Percentiles rank a stretch among this genome's conserved stretches.
Conservation (phyloP, 2,888 invertebrate species). For the Fragum fragum region DNA sequence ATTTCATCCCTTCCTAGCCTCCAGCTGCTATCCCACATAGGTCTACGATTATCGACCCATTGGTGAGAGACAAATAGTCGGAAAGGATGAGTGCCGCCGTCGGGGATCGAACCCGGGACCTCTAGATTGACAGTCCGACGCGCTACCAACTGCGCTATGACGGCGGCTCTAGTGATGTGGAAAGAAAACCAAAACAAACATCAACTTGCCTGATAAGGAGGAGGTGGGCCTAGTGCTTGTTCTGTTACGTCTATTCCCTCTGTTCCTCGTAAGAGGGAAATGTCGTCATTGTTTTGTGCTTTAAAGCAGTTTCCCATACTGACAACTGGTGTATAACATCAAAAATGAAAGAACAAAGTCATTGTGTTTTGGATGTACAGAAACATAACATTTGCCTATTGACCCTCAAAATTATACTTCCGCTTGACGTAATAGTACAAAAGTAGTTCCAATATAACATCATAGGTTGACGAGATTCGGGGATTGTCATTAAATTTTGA, state of each 20-base stretch:
- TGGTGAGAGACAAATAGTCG: too few species aligned
- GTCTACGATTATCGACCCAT: too few species aligned
- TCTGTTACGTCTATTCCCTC: conserved; percentile 77
- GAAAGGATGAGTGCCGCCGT: too few species aligned
- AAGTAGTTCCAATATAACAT: conserved; percentile 40
- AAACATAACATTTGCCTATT: conserved; percentile 55
- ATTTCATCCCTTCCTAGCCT: too few species aligned
- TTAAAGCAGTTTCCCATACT: conserved; percentile 88
- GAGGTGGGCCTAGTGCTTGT: conserved; percentile 86
- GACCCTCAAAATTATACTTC: conserved; percentile 39
- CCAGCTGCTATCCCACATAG: too few species aligned
- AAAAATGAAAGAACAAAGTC: conserved; percentile 30
- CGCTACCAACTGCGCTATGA: too few species aligned
- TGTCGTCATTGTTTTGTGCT: conserved; percentile 87
- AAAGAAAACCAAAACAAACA: conserved; percentile 41
- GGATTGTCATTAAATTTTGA: too few species aligned
- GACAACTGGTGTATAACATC: background rate
- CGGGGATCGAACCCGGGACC: too few species aligned
- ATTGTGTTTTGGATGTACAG: conserved; percentile 33
- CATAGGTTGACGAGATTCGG: too few species aligned
- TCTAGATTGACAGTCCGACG: too few species aligned
- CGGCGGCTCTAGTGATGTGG: conserved; percentile 22
- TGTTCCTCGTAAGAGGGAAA: conserved; percentile 86
- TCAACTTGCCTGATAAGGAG: conserved; percentile 85
- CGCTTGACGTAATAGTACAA: conserved; percentile 57